Base-by-base conservation (phyloP, 2,797 vertebrate genomes). In the Pseudocheirus occidentalis region DNA sequence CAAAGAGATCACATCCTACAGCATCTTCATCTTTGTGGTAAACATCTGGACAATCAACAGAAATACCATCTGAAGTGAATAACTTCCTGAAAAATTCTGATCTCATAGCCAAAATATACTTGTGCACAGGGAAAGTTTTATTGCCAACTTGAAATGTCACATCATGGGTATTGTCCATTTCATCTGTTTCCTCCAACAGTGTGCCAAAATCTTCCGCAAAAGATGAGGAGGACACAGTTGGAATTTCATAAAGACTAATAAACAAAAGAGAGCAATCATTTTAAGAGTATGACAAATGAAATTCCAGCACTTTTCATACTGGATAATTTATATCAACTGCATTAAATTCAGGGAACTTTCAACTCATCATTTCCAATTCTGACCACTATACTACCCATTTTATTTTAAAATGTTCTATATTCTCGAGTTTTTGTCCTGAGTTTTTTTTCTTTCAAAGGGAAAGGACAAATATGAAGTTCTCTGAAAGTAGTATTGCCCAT, bases 151-250 rank as follows among this genome's bases (percentile, higher is more conserved):
- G 99, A 95, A 99, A 99, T 46, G 99, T 99, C 96, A 99, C 99
- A 92, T 99, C 99, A 24, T 99, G 99, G 97, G 99, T 99, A 98
- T 95, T 99, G 98, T 99, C 99, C 93, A 98, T 99, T 98, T 99
- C 99, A 93, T 99, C 99, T 0, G 99, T 99, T 97, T 99, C 99
- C 12, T 98, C 98, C 97, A 99, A 97, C 81, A 99, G 98, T 56
- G 98, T 99, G 95, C 99, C 98, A 97, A 99, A 99, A 98, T 99
- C 99, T 97, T 99, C 98, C 95, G 98, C 98, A 98, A 99, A 99
- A 66, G 98, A 99, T 92, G 99, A 99, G 0, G 98, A 97, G 29
- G 99, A 99, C 91, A 99, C 98, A 92, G 97, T 98, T 97, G 99
- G 99, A 97, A 99, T 99, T 99, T 99, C 99, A 98, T 99, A 99